phyloP scores from a whole-genome alignment of 2,888 invertebrate species.

The Invenusta paracnida region DNA sequence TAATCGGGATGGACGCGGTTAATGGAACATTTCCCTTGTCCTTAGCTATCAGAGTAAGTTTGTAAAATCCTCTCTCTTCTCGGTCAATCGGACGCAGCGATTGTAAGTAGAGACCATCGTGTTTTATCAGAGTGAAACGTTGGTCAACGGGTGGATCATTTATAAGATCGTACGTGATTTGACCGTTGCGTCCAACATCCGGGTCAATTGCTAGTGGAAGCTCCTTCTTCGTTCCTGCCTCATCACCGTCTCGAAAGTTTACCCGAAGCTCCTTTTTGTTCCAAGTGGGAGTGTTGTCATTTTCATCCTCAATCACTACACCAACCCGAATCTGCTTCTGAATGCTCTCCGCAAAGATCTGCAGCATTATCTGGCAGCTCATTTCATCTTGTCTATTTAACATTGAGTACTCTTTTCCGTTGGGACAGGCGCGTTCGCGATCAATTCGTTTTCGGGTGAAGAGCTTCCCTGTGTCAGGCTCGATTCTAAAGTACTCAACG shows the following conservation, averaged over 20 bases:
- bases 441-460: not conserved
- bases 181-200: conserved; percentile 27
- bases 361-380: not conserved
- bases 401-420: not conserved
- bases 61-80: conserved; percentile 29
- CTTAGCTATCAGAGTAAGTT: conserved; percentile 24
- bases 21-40: conserved; percentile 27
- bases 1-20: conserved; percentile 16
- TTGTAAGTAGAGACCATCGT: conserved; percentile 31
- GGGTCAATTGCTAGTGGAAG: conserved; percentile 20
- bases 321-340: conserved; percentile 7
- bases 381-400: not conserved
- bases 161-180: conserved; percentile 24
- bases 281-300: conserved; percentile 34
- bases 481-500: conserved; percentile 4
- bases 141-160: conserved; percentile 32
- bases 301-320: conserved; percentile 14
- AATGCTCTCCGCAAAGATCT: conserved; percentile 10
- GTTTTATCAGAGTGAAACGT: conserved; percentile 19
- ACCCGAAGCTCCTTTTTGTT: not conserved
- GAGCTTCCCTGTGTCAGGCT: not conserved
- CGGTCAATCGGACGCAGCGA: conserved; percentile 18
- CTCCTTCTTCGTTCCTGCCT: conserved; percentile 1
- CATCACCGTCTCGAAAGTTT: conserved; percentile 20
- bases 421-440: not conserved